A percentile compares a stretch with the other conserved stretches of the same genome.
These are phyloP conservation scores for Ictalurus furcatus DNA, from an alignment of 2,113 vertebrate species.

Conservation along the genomic window DNA sequence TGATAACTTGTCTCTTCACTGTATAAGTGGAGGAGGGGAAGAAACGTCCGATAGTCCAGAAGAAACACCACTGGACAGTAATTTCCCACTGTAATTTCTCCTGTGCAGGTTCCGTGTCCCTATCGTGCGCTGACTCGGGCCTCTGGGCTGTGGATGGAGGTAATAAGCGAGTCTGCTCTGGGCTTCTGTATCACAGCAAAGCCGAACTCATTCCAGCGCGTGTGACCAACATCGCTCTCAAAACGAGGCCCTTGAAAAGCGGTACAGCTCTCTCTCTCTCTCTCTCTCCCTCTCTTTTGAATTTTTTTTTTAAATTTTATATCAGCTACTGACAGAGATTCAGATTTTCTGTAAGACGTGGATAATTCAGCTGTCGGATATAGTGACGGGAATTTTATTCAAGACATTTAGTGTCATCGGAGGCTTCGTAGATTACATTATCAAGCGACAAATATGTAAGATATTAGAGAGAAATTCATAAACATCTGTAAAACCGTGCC, in stretches of 20 bases:
- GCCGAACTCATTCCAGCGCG: slow-evolving; percentile 79
- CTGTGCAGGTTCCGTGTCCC: slow-evolving; percentile 78
- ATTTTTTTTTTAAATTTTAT: no score
- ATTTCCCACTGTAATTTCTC: not conserved
- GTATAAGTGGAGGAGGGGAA: not conserved
- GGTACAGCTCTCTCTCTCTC: slow-evolving; percentile 65
- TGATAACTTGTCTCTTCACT: not conserved
- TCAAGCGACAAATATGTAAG: not conserved
- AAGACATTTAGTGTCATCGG: not conserved
- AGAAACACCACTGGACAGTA: not conserved
- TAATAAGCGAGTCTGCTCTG: slow-evolving; percentile 84
- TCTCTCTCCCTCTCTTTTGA: no score
- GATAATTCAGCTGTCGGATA: not conserved
- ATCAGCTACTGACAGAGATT: not conserved
- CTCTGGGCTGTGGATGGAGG: slow-evolving; percentile 92
- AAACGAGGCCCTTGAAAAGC: slow-evolving; percentile 66
- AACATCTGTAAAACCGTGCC: not conserved
- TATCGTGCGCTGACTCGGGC: slow-evolving; percentile 74
- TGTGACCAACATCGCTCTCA: slow-evolving; percentile 80
- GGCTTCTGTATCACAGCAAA: slow-evolving; percentile 84
- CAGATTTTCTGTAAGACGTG: not conserved
- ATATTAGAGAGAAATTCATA: not conserved
- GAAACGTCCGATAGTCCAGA: not conserved
- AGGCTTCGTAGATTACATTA: not conserved
- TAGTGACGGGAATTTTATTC: not conserved